Evolutionary conservation across 2,888 invertebrate genomes (phyloP).

Genomic region (Dione vanillae): DNA sequence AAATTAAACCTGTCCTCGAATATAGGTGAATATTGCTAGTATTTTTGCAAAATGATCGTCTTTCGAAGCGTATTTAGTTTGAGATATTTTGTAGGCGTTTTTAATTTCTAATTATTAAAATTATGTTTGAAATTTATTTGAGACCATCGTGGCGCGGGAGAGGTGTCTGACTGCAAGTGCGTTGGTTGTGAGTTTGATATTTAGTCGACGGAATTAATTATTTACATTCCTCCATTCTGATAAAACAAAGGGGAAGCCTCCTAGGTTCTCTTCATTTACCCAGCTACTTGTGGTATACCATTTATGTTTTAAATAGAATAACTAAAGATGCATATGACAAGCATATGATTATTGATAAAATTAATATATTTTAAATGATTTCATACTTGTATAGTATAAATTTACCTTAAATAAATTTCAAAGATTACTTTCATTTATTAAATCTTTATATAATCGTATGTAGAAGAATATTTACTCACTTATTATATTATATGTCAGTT

Average conservation of each 20-base stretch:
- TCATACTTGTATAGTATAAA: constrained; percentile 5
- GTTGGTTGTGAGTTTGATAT: background rate
- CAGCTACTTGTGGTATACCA: too few species aligned
- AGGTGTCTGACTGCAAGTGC: background rate
- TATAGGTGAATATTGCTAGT: constrained; percentile 6
- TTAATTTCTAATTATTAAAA: too few species aligned
- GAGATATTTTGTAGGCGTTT: background rate
- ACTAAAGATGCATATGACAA: background rate
- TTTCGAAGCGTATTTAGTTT: background rate
- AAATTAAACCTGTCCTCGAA: constrained; percentile 12
- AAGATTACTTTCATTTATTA: background rate
- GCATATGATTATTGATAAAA: background rate
- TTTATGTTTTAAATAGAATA: too few species aligned
- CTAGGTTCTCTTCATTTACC: too few species aligned
- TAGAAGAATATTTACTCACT: background rate
- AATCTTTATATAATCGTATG: constrained; percentile 1
- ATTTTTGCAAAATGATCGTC: background rate
- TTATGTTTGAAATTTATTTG: background rate
- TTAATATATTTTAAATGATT: constrained; percentile 13
- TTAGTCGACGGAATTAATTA: too few species aligned
- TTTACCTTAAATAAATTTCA: constrained; percentile 13
- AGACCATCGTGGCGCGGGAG: background rate
- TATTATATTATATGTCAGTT: background rate
- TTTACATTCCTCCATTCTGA: too few species aligned
- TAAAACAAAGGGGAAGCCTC: too few species aligned